Evolutionary conservation across 2,888 invertebrate genomes (phyloP).

Genomic region (Meta bourneti): DNA sequence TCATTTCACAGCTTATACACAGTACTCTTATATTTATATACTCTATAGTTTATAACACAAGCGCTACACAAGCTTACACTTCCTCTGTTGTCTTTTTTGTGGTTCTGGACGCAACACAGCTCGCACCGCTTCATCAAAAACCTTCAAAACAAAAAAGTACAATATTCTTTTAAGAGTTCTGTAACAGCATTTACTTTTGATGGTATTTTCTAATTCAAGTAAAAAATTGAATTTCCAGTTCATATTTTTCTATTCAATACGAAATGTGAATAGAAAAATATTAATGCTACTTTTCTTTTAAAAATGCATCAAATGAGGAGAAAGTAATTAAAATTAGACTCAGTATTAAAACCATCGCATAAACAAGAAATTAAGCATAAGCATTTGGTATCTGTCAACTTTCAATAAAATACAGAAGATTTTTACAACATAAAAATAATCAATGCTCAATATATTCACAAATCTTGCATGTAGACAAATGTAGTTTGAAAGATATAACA

Average conservation of each 20-base stretch:
- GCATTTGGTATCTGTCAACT: no score
- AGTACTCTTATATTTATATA: constrained; percentile 60
- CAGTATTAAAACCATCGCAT: no score
- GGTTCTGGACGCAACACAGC: constrained; percentile 92
- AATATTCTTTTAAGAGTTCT: background rate
- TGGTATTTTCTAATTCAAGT: background rate
- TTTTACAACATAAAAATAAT: no score
- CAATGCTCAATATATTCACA: no score
- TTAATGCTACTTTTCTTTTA: no score
- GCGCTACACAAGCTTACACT: constrained; percentile 76
- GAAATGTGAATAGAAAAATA: background rate
- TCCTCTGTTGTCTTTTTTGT: constrained; percentile 75
- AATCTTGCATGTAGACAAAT: no score
- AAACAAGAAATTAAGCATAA: no score
- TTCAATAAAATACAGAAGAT: no score
- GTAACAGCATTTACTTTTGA: background rate
- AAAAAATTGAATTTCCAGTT: background rate
- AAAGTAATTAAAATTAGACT: no score
- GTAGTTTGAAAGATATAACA: no score
- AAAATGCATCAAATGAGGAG: no score
- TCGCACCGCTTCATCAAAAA: constrained; percentile 99
- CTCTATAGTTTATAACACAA: constrained; percentile 62
- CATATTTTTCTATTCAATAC: background rate
- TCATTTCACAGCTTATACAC: constrained; percentile 47
- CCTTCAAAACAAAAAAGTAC: constrained; percentile 83